phyloP scores from a whole-genome alignment of 2,888 invertebrate species.

The Balanococcus diminutus region DNA sequence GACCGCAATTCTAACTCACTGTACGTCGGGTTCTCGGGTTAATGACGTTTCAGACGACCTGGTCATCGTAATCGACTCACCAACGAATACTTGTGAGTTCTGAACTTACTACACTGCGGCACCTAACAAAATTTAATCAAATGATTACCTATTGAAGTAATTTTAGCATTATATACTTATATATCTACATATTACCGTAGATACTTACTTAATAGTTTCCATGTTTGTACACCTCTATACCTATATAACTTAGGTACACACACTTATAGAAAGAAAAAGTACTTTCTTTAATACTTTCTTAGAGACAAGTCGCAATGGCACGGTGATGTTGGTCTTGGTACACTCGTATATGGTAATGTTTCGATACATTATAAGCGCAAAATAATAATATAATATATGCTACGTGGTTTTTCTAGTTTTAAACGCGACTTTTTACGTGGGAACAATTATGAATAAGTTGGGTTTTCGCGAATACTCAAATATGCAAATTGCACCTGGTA shows the following conservation, averaged over 20 bases:
- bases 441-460: slow-evolving; percentile 11
- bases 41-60: background rate
- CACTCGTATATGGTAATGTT: background rate
- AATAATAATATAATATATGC: background rate
- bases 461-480: slow-evolving; percentile 19
- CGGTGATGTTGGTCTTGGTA: too few relatives aligned
- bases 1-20: background rate
- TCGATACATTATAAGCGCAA: background rate
- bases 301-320: background rate
- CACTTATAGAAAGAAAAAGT: background rate
- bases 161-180: background rate
- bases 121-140: background rate
- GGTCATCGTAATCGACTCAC: background rate
- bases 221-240: background rate
- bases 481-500: background rate
- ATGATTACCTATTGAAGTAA: background rate
- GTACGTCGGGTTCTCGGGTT: too few relatives aligned
- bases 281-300: background rate
- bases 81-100: background rate
- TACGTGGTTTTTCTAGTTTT: background rate
- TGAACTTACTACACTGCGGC: background rate
- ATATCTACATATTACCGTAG: too few relatives aligned
- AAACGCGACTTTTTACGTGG: background rate
- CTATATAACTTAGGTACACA: background rate
- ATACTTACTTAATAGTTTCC: background rate